A percentile compares a stretch with the other conserved stretches of the same genome.
These are phyloP conservation scores for Cerastoderma edule DNA, from an alignment of 2,888 invertebrate species.

Conservation along the genomic window DNA sequence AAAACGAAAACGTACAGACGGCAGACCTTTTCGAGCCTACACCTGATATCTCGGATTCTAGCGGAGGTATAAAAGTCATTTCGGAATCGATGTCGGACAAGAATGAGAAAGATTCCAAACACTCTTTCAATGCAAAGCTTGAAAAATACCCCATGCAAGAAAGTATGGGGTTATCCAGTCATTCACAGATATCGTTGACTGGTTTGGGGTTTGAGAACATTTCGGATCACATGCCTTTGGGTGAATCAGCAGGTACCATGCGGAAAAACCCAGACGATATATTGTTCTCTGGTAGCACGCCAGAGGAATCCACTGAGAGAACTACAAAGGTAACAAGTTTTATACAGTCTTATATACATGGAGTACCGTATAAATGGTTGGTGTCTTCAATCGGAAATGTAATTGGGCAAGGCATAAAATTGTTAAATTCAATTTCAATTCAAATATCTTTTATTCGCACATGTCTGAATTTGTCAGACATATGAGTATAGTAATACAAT, in stretches of 20 bases:
- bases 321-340: constrained; percentile 12
- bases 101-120: not conserved
- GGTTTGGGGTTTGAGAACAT: constrained; percentile 42
- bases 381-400: too few relatives aligned
- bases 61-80: constrained; percentile 28
- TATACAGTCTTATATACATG: too few relatives aligned
- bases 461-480: too few relatives aligned
- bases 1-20: constrained; percentile 32
- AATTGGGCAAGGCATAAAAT: too few relatives aligned
- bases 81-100: not conserved
- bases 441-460: too few relatives aligned
- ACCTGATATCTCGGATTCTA: constrained; percentile 24
- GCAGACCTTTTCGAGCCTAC: constrained; percentile 38
- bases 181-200: constrained; percentile 8
- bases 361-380: too few relatives aligned
- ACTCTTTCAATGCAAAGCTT: not conserved
- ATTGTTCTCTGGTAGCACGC: not conserved
- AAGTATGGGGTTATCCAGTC: constrained; percentile 31
- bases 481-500: too few relatives aligned
- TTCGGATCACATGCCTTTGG: constrained; percentile 29
- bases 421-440: too few relatives aligned
- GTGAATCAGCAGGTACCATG: constrained; percentile 24
- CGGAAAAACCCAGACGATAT: not conserved
- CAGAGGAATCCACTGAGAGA: constrained; percentile 1
- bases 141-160: constrained; percentile 55